These are phyloP conservation scores for Metridium senile DNA, from an alignment of 92 coral and sea anemone genomes.

Conservation along the genomic window DNA sequence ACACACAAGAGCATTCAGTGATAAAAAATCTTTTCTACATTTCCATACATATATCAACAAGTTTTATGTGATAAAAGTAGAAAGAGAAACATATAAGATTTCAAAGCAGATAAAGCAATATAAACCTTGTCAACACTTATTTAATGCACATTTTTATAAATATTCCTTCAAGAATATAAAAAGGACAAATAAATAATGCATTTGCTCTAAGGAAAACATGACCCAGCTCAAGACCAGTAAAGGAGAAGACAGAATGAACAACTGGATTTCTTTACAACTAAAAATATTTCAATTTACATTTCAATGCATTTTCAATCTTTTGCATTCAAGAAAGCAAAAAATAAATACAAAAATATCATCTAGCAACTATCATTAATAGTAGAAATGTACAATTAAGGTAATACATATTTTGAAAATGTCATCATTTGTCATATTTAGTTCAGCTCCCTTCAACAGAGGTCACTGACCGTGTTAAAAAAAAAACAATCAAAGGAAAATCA, in stretches of 20 bases:
- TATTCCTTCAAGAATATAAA: background rate
- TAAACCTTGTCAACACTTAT: background rate
- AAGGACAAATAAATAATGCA: background rate
- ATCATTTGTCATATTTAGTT: slow-evolving; percentile 1
- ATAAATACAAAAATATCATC: background rate
- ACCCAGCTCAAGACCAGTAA: background rate
- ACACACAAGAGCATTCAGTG: background rate
- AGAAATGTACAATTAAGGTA: slow-evolving; percentile 19
- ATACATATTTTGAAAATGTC: background rate
- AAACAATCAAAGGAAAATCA: background rate
- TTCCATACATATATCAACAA: background rate
- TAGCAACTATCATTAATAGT: background rate
- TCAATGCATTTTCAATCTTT: background rate
- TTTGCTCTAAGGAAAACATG: background rate
- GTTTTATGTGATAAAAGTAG: background rate
- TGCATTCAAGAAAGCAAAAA: background rate
- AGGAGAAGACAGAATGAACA: background rate
- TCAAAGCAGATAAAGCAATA: background rate
- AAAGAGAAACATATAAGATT: background rate
- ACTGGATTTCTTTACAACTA: background rate
- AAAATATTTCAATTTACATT: background rate
- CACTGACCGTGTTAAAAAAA: slow-evolving; percentile 6
- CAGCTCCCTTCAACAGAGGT: background rate
- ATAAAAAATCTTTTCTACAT: background rate
- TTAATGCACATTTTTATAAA: background rate